Base-by-base conservation (phyloP, 2,113 vertebrate genomes). In the Anhinga anhinga region DNA sequence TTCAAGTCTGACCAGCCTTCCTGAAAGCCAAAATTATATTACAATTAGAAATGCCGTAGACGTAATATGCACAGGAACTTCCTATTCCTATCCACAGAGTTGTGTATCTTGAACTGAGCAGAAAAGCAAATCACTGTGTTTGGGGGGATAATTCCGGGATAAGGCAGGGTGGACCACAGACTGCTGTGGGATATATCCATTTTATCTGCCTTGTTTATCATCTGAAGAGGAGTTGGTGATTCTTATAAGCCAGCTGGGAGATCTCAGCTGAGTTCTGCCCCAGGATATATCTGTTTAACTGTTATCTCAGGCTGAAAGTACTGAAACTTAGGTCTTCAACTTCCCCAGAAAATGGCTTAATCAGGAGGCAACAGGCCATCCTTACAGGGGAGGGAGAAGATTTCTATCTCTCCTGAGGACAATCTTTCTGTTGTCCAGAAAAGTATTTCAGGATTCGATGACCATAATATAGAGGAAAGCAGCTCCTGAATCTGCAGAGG, bases 1-100 rank as follows among this genome's bases (percentile, higher is more conserved):
- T 95, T 47, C 83, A 50, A 15, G 13, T 78, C 83, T 90, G 73
- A 88, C 63, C 85, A 95, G 58, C 76, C 92, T 98, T 96, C 92
- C 91, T 95, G 87, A 80, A 95, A 94, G 79, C 61, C 72, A 59
- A 53, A 82, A 86, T 87, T 34, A 15, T 84, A 72, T 58, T 92
- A 94, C 85, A 67, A 17, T 90, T 91, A 49, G 73, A 70, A 92
- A 91, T 55, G 45, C 65, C 9, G 4, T 47, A 53, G 56, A 85
- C 2, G 0, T 88, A 86, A 86, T 27, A 5, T 70, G 63, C 36
- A 78, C 93, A 88, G 86, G 86, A 94, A 96, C 88, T 95, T 91
- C 92, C 92, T 86, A 66, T 95, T 91, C 20, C 0, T 59, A 69
- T 18, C 62, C 56, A 56, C 21, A n/a, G 73, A 71, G 44, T 6